A percentile compares a stretch with the other conserved stretches of the same genome.
Evolutionary conservation across 2,888 invertebrate species (phyloP).

Genomic region (Acrobasis suavella): DNA sequence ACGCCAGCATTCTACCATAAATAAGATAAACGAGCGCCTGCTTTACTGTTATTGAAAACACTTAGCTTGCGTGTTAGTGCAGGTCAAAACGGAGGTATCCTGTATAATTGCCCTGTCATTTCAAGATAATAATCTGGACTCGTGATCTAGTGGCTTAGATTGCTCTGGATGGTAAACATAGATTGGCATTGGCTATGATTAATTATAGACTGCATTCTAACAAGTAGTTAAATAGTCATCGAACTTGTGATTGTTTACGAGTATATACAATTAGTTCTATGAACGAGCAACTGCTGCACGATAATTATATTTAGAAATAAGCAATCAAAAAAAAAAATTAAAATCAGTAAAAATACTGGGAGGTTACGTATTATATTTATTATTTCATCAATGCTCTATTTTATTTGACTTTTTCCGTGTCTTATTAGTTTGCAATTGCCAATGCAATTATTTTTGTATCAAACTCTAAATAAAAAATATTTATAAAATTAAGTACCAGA

Average conservation of each 20-base stretch:
- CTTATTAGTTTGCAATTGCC: too few species aligned
- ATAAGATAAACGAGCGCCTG: neutral
- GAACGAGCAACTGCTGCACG: neutral
- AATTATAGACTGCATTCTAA: neutral
- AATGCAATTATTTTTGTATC: too few species aligned
- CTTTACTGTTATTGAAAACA: slow-evolving; percentile 10
- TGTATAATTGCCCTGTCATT: slow-evolving; percentile 18
- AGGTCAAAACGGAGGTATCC: slow-evolving; percentile 13
- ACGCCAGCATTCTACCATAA: neutral
- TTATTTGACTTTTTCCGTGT: too few species aligned
- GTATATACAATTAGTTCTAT: neutral
- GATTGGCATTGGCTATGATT: slow-evolving; percentile 19
- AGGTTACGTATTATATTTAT: too few species aligned
- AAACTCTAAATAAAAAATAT: too few species aligned
- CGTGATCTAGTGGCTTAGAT: slow-evolving; percentile 17
- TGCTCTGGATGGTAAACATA: slow-evolving; percentile 12
- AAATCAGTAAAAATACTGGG: too few species aligned
- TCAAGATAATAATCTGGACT: slow-evolving; percentile 15
- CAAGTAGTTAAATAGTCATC: neutral
- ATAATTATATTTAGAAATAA: neutral
- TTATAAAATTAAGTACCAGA: too few species aligned
- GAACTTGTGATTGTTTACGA: neutral
- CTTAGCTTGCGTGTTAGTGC: neutral
- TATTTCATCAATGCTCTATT: too few species aligned
- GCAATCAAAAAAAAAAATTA: too few species aligned